These are phyloP conservation scores for Phalacrocorax brasilianus DNA, from an alignment of 2,113 vertebrate genomes.

Conservation along the genomic window DNA sequence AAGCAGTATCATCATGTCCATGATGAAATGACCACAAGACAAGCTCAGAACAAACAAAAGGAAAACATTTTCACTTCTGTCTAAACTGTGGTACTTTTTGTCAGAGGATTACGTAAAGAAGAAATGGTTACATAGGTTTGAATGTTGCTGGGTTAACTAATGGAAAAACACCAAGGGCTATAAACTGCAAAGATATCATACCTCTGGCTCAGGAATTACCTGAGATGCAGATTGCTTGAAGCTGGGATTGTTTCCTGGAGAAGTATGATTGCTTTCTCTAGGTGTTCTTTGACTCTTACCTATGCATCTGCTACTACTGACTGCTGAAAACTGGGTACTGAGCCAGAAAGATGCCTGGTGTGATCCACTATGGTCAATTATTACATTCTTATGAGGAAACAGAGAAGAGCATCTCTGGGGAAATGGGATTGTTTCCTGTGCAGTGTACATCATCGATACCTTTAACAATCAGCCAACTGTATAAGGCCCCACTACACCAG, in stretches of 20 bases:
- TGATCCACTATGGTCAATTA: background rate
- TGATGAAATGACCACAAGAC: background rate
- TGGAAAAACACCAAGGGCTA: background rate
- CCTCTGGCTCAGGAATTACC: background rate
- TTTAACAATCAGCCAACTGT: background rate
- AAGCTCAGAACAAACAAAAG: background rate
- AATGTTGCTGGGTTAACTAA: background rate
- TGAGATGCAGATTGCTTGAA: background rate
- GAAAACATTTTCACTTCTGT: background rate
- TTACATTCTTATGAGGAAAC: background rate
- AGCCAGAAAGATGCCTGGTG: background rate
- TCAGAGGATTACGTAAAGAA: background rate
- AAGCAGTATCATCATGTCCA: background rate
- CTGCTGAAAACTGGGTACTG: background rate
- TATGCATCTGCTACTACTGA: background rate
- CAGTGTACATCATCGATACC: background rate
- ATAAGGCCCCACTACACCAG: background rate
- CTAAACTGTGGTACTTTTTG: background rate
- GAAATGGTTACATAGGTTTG: background rate
- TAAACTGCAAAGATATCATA: background rate
- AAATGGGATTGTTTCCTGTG: background rate
- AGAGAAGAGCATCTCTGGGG: background rate
- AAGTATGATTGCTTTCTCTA: background rate
- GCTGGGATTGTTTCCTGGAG: background rate
- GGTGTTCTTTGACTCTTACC: background rate